Evolutionary conservation across 2,888 invertebrate species (phyloP).

Genomic region (Dryobota labecula): DNA sequence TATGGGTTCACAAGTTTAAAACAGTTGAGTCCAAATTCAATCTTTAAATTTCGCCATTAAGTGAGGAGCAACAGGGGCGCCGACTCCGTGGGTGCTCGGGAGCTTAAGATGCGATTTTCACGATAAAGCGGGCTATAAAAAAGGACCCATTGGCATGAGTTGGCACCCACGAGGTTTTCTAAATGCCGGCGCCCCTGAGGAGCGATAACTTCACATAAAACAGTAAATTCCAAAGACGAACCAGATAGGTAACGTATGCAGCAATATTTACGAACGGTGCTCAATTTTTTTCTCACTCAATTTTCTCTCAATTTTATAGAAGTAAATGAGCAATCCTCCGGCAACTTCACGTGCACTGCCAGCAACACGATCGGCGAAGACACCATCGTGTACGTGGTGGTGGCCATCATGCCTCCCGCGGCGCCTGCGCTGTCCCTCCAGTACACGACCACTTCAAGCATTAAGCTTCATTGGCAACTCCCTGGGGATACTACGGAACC

Average conservation of each 20-base stretch:
- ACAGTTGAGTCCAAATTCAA: not conserved
- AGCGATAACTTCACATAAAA: not conserved
- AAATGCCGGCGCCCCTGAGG: no score
- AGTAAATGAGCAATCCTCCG: constrained; percentile 93
- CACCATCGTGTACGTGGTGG: constrained; percentile 94
- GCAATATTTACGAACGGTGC: not conserved
- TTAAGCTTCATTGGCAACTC: constrained; percentile 90
- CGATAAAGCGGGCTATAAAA: no score
- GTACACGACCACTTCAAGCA: constrained; percentile 93
- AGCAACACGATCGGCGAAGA: constrained; percentile 96
- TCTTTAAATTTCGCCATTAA: not conserved
- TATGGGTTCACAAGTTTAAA: not conserved
- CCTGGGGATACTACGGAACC: constrained; percentile 88
- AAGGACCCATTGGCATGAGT: no score
- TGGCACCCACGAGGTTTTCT: no score
- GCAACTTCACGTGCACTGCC: constrained; percentile 95
- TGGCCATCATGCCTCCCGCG: constrained; percentile 93
- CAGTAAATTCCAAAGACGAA: no score
- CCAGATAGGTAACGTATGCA: not conserved
- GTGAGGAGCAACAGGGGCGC: no score
- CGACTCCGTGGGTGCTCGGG: no score
- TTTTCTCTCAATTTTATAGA: constrained; percentile 82
- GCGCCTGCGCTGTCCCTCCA: constrained; percentile 93
- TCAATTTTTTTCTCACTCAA: no score
- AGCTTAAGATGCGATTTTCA: no score